Evolutionary conservation across 2,888 invertebrate genomes (phyloP).

Genomic region (Lampropteryx suffumata): DNA sequence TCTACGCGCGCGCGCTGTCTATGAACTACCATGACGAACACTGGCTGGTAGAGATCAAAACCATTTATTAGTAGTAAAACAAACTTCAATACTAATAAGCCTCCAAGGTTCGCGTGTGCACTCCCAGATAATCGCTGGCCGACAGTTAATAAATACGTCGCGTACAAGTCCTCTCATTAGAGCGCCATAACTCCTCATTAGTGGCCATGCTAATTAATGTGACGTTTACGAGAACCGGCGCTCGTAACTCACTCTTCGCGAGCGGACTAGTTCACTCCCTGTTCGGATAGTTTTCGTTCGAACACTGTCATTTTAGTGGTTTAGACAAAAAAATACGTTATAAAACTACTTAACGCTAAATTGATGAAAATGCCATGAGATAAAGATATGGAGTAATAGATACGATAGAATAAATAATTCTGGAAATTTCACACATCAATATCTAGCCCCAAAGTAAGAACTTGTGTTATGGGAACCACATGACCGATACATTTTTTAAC

Average conservation of each 20-base stretch:
- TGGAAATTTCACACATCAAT: no score
- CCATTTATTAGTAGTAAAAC: background rate
- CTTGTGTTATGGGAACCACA: no score
- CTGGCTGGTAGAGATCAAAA: no score
- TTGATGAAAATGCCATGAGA: no score
- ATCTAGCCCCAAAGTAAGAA: no score
- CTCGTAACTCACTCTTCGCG: conserved; percentile 45
- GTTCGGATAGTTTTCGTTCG: conserved; percentile 27
- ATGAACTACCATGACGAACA: no score
- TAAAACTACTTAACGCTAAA: no score
- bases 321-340: conserved; percentile 34
- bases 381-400: no score
- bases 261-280: conserved; percentile 39
- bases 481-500: no score
- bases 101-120: conserved; percentile 16
- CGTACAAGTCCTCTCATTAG: conserved; percentile 72
- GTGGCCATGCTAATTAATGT: conserved; percentile 80
- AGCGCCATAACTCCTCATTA: conserved; percentile 81
- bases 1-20: no score
- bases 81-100: conserved; percentile 10
- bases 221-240: conserved; percentile 73
- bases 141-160: conserved; percentile 41
- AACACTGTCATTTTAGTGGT: conserved; percentile 41
- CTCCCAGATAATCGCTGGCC: conserved; percentile 39
- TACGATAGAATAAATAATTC: no score